Base-by-base conservation (phyloP, 2,797 vertebrate genomes). In the Xyrichtys novacula region DNA sequence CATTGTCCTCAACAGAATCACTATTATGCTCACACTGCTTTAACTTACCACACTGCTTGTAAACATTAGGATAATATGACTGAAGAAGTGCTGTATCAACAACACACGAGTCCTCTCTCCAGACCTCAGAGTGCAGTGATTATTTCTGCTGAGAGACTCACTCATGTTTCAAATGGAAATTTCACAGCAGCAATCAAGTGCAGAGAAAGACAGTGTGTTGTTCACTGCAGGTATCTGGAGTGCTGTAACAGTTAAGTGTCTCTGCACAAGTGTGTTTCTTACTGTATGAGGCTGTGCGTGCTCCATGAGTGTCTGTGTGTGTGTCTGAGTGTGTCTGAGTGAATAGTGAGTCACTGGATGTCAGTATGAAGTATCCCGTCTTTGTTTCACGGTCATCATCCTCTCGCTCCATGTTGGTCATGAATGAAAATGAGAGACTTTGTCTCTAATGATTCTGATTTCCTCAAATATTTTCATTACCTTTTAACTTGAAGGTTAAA, bases 11-110 rank as follows among this genome's bases (percentile, higher is more conserved):
- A 26, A 64, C 67, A 65, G 32, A 52, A 47, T 57, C 54, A 40
- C 80, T 76, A 66, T 81, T 77, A 85, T 80, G 8, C 55, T 63
- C 65, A 73, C 43, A 10, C 58, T 70, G 48, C 61, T 49, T 54
- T 50, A 65, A 55, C 69, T 56, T 10, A 7, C 19, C 2, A 20
- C 57, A 10, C 53, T 53, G 23, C 68, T 58, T 62, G 36, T 56
- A 60, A 82, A 82, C 60, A 77, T 53, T 53, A 52, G 43, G 67
- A 49, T 49, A 5, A 68, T 43, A 40, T 42, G 28, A 34, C 55
- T 8, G 7, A 25, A 10, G 43, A 39, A 15, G 12, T 11, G 16
- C 53, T 54, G 29, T 34, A 22, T 60, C 44, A 44, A 52, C 66
- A 40, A 26, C 59, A 59, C 14, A 16, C 38, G 3, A 55, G 72